Base-by-base conservation (phyloP, 2,888 invertebrate species). In the Notodonta dromedarius region DNA sequence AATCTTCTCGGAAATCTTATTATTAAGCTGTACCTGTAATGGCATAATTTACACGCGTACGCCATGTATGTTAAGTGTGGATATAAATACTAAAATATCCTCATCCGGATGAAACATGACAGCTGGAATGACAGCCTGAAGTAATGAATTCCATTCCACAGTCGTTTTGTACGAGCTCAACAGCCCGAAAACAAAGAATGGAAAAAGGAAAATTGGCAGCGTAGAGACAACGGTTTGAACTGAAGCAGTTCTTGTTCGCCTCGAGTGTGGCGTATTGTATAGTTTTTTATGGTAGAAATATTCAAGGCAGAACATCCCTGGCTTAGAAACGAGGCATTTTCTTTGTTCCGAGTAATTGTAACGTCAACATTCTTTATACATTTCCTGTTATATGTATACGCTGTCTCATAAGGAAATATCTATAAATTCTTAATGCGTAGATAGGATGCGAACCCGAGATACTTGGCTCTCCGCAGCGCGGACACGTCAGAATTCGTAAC, bases 141-240 rank as follows among this genome's bases (percentile, higher is more conserved):
- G 76, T 82, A 83, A 83, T 82, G 78, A 84, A 77, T 80, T 72
- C 35, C 35, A 35, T 35, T 35, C 71, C 76, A 67, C 77, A 77
- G 77, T 79, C 80, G 80, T 81, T 84, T 82, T 83, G 77, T 79
- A 77, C 79, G 73, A 80, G 81, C 78, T 77, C 78, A 76, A 76
- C 76, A 81, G 78, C 77, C 80, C 75, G 50, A 14, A 50, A 44
- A 89, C 88, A 90, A 89, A 87, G 83, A 82, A 74, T 67, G 64
- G 63, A 67, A 63, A 70, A 82, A 77, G 73, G 79, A 77, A 85
- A 87, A 89, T 88, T 87, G 86, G 85, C 86, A 84, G 74, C 80
- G 77, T 73, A 78, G 76, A 79, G 78, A 77, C 76, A 73, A 79
- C 73, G 80, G 81, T 81, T 83, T 79, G 76, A 80, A 80, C 78